Conservation (phyloP, 2,113 vertebrate species). For the Chaetorhynchus papuensis region DNA sequence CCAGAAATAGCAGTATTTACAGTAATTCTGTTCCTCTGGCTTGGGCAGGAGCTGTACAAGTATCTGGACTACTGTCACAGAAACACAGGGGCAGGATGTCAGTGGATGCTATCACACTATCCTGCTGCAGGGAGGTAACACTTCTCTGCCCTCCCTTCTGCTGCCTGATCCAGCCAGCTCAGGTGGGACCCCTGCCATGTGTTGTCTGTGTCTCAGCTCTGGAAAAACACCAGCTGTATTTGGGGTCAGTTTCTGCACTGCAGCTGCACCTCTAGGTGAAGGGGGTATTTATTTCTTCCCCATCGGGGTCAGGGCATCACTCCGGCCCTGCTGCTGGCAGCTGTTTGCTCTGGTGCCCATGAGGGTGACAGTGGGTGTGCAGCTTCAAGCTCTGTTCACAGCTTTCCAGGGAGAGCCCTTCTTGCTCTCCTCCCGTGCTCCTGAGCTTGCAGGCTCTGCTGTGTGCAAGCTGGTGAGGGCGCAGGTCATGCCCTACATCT, state of each 20-base stretch:
- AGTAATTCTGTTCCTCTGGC: not conserved
- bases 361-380: not conserved
- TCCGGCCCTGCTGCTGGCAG: not conserved
- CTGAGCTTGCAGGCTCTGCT: not conserved
- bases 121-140: not conserved
- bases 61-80: not conserved
- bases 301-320: not conserved
- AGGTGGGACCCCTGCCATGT: not conserved
- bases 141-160: not conserved
- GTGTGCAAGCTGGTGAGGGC: accelerated
- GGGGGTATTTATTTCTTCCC: not conserved
- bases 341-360: not conserved
- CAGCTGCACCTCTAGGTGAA: not conserved
- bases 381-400: not conserved
- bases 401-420: not conserved
- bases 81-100: not conserved
- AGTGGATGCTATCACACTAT: accelerated
- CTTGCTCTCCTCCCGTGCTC: not conserved
- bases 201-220: not conserved
- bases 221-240: not conserved
- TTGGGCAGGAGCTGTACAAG: not conserved
- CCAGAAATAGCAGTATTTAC: not conserved
- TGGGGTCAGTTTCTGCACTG: not conserved
- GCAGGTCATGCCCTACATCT: not conserved
- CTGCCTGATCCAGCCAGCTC: too few species aligned